phyloP scores from a whole-genome alignment of 2,888 invertebrate genomes.

The Platycheirus albimanus region DNA sequence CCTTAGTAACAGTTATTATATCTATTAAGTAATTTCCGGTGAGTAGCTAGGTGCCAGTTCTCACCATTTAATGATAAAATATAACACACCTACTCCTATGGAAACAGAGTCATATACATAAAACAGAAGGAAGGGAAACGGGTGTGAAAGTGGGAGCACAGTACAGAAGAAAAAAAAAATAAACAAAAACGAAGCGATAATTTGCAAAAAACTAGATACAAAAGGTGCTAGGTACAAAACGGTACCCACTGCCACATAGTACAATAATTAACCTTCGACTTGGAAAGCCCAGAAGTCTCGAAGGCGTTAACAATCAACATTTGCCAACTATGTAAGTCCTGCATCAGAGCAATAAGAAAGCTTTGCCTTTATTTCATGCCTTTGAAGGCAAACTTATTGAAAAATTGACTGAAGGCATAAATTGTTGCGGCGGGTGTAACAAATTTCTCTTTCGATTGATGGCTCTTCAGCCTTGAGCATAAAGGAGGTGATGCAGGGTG shows the following conservation, averaged over 20 bases:
- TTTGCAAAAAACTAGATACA: slow-evolving; percentile 51
- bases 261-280: slow-evolving; percentile 63
- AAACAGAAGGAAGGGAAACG: too few species aligned
- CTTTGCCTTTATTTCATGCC: slow-evolving; percentile 42
- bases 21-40: slow-evolving; percentile 40
- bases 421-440: slow-evolving; percentile 17
- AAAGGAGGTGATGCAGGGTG: too few species aligned
- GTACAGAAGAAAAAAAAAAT: background rate
- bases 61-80: slow-evolving; percentile 28
- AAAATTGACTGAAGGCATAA: slow-evolving; percentile 38
- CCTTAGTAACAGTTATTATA: slow-evolving; percentile 35
- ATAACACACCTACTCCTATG: slow-evolving; percentile 5
- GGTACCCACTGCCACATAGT: slow-evolving; percentile 52
- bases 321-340: slow-evolving; percentile 49
- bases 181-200: background rate
- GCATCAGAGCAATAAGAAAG: slow-evolving; percentile 33
- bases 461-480: background rate
- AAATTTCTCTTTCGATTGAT: slow-evolving; percentile 19
- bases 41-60: slow-evolving; percentile 37
- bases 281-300: slow-evolving; percentile 27
- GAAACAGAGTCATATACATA: background rate
- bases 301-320: slow-evolving; percentile 21
- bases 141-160: background rate
- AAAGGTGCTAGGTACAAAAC: slow-evolving; percentile 51
- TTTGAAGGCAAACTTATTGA: too few species aligned